Evolutionary conservation across 2,888 invertebrate genomes (phyloP), one percentile per base, ranked within the genome.

Genomic region (Drosophila kanekoi): DNA sequence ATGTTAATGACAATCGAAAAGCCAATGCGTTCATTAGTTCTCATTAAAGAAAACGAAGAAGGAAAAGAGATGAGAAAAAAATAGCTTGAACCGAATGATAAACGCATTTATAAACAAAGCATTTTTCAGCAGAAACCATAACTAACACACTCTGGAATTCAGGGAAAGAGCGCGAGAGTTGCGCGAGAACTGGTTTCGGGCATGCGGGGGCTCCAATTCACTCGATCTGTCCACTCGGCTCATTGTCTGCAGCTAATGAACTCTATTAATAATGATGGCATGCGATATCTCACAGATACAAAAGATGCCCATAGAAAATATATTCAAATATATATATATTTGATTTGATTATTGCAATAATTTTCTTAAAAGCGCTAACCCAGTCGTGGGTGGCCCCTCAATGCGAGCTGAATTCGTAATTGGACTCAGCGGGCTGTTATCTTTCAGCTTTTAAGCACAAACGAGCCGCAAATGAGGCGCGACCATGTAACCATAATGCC

Each of bases 61-160:
- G 8, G 2, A 8, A 40, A 14, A 40, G 14, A 5, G 40, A 53
- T 28, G 35, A 14, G 33, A 41, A 56, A 57, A 54, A 47, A 60
- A 58, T 60, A 48, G 56, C 40, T 54, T 20, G 49, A 44, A 28
- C 0, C 37, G 47, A 75, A 67, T 77, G 77, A 77, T 61, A 65
- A 81, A 72, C 82, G 73, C 54, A 77, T 81, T 79, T 77, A 77
- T 77, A 85, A 83, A 83, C 88, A 83, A 83, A 85, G 60, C 79
- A 72, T 82, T 87, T 79, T 70, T 79, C 71, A 87, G 72, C 43
- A 43, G 71, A 77, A 77, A 79, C 75, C 79, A 77, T 72, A 66
- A 65, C 78, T 53, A 68, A 76, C 47, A 52, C 54, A 54, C 54
- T 61, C 52, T 59, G 66, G 66, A 67, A 67, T 77, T 63, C 47